Base-by-base conservation (phyloP, 2,888 invertebrate genomes). In the Drosophila histrio region DNA sequence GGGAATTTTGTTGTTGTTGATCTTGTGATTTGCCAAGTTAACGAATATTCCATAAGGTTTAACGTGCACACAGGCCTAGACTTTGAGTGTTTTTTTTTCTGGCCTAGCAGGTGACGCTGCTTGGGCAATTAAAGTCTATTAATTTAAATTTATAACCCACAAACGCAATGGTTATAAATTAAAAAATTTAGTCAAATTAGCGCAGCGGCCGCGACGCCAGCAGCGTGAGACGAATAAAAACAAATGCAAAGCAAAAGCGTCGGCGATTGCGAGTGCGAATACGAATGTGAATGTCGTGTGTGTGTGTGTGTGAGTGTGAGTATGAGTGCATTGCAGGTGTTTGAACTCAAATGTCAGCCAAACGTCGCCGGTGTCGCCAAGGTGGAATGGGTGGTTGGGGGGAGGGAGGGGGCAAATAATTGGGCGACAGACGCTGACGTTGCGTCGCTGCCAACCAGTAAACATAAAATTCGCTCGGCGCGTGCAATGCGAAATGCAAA, bases 331-430 rank as follows among this genome's bases (percentile, higher is more conserved):
- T 68, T 88, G 88, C 85, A 85, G 85, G 85, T 85, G 85, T 85
- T 88, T 85, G 85, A 85, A 85, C 85, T 85, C 88, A 86, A 83
- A 83, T 86, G 88, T 76, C 85, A 87, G 83, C 72, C 75, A 74
- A 79, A 75, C 53, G 72, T 61, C 62, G 65, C 39, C 34, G 50
- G 58, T 49, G 73, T 60, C 53, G 63, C 49, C 60, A 60, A 63
- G 47, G 54, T 36, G 71, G 13, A 8, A 9, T 24, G 46, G 24
- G 22, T 19, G 13, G 5, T 13, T 4, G 13, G 9, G 9, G 28
- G 32, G 26, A 13, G 36, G 28, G 21, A 17, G 17, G 36, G 11
- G 39, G n/a, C 60, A 34, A 72, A 76, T 77, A 77, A 76, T 73
- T 76, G 76, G 73, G 69, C 73, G 76, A 73, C 76, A 76, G 69